Percentiles rank a stretch among this genome's conserved stretches.
phyloP scores from a whole-genome alignment of 2,888 invertebrate genomes.

The Eucriotettix oculatus region DNA sequence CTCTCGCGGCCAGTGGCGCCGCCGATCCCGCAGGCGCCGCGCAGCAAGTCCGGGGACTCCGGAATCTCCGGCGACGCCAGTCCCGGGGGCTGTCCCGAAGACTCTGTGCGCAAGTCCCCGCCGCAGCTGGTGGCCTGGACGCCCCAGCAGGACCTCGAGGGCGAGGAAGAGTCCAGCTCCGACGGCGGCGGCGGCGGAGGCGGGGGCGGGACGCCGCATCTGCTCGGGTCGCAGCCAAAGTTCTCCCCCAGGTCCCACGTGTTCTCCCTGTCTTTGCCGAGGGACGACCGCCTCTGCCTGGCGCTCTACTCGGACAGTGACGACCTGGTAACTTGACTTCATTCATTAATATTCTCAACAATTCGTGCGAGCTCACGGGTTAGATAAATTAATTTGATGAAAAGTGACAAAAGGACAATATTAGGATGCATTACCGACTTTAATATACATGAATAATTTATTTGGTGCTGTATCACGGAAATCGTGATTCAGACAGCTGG shows the following conservation, averaged over 20 bases:
- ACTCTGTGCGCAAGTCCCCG: conserved; percentile 1
- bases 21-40: conserved; percentile 15
- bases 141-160: conserved; percentile 70
- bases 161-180: conserved; percentile 29
- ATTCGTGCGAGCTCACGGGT: too few relatives aligned
- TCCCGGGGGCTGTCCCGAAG: background rate
- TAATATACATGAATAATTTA: too few relatives aligned
- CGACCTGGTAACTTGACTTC: background rate
- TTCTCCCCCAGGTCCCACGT: conserved; percentile 38
- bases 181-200: conserved; percentile 23
- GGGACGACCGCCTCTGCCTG: conserved; percentile 39
- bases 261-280: conserved; percentile 58
- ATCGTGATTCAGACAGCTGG: too few relatives aligned
- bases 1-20: conserved; percentile 7
- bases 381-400: too few relatives aligned
- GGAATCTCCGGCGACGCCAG: conserved; percentile 60
- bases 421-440: too few relatives aligned
- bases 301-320: conserved; percentile 23
- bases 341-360: too few relatives aligned
- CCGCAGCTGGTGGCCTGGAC: conserved; percentile 43
- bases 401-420: too few relatives aligned
- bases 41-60: conserved; percentile 68
- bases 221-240: conserved; percentile 19
- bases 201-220: background rate
- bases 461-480: too few relatives aligned